Percentiles rank a stretch among this genome's conserved stretches.
phyloP scores from a whole-genome alignment of 2,888 invertebrate species.

The Pseudococcus viburni region DNA sequence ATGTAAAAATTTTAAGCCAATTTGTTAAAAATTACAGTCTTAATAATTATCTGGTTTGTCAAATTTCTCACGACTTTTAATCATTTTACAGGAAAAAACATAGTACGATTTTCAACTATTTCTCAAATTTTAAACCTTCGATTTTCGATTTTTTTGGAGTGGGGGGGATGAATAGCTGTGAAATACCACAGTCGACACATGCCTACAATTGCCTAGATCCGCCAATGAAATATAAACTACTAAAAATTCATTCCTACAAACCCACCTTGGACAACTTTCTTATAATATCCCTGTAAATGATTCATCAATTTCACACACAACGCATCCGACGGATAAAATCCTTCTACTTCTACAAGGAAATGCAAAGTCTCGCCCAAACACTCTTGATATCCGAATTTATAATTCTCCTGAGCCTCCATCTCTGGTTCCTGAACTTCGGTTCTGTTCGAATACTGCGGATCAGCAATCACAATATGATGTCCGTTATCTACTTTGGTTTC shows the following conservation, averaged over 20 bases:
- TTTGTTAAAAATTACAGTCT: too few relatives aligned
- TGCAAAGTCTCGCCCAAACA: constrained; percentile 91
- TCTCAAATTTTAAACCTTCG: too few relatives aligned
- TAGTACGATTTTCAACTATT: too few relatives aligned
- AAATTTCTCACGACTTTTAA: too few relatives aligned
- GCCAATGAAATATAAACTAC: too few relatives aligned
- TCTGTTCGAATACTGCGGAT: constrained; percentile 29
- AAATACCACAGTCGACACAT: too few relatives aligned
- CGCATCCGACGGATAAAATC: constrained; percentile 84
- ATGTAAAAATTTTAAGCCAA: too few relatives aligned
- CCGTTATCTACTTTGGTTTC: constrained; percentile 38
- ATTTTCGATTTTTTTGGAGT: too few relatives aligned
- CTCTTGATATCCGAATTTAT: constrained; percentile 89
- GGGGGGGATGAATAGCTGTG: too few relatives aligned
- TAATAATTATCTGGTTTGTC: too few relatives aligned
- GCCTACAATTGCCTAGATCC: too few relatives aligned
- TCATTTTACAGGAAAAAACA: too few relatives aligned
- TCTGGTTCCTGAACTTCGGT: constrained; percentile 23
- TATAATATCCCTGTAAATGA: constrained; percentile 89
- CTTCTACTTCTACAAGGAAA: constrained; percentile 89
- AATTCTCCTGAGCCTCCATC: constrained; percentile 73
- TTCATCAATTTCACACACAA: constrained; percentile 85
- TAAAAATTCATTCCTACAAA: neutral
- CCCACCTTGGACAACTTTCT: constrained; percentile 74
- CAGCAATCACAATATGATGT: neutral